Conservation (phyloP, 2,113 vertebrate species). For the Nothobranchius furzeri region DNA sequence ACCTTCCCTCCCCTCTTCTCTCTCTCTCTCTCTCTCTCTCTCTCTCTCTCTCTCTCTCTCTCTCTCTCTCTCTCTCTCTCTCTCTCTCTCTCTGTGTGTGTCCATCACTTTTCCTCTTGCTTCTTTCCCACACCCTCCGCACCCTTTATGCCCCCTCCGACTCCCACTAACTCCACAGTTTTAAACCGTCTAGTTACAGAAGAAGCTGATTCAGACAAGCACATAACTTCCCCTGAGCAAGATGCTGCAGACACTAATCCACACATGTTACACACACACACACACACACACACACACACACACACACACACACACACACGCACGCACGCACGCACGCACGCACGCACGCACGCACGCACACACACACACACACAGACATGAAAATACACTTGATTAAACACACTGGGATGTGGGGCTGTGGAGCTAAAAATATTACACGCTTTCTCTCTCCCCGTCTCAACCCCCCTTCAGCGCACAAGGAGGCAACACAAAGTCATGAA, state of each 20-base stretch:
- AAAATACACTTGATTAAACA: conserved; percentile 62
- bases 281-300: conserved; percentile 11
- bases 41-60: too few species aligned
- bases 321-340: conserved; percentile 23
- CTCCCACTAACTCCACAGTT: conserved; percentile 50
- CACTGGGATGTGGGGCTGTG: conserved; percentile 64
- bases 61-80: conserved; percentile 14
- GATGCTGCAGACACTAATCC: conserved; percentile 73
- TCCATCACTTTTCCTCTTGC: conserved; percentile 38
- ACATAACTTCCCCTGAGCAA: conserved; percentile 78
- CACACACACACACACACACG: conserved; percentile 36
- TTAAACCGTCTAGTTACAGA: conserved; percentile 63
- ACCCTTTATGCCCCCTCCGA: not conserved
- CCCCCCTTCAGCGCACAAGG: conserved; percentile 35
- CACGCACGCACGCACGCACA: conserved; percentile 17
- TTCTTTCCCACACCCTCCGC: conserved; percentile 28
- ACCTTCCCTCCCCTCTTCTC: conserved; percentile 28
- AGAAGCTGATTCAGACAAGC: conserved; percentile 66
- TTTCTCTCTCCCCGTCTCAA: conserved; percentile 43
- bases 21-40: conserved; percentile 27
- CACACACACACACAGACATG: conserved; percentile 43
- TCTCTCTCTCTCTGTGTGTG: conserved; percentile 31
- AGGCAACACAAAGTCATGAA: conserved; percentile 57
- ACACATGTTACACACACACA: conserved; percentile 38
- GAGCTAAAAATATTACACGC: conserved; percentile 73